A percentile compares a stretch with the other conserved stretches of the same genome.
phyloP scores from a whole-genome alignment of 2,113 vertebrate genomes.

The Pao palembangensis region DNA sequence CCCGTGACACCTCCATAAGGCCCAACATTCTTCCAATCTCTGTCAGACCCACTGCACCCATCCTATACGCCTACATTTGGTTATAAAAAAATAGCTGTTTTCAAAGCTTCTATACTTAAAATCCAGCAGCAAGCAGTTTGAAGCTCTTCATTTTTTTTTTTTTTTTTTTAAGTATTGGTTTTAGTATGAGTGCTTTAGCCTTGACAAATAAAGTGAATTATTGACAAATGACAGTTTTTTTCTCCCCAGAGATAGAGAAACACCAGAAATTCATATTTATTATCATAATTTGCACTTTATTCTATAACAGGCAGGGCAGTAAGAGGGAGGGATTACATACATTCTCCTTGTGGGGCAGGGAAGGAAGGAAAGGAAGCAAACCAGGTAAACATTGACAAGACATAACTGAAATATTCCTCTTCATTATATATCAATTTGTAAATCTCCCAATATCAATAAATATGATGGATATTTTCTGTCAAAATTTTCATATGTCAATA shows the following conservation, averaged over 20 bases:
- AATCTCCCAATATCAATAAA: conserved; percentile 67
- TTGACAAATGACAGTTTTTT: too few relatives aligned
- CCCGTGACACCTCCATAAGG: conserved; percentile 12
- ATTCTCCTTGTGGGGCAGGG: conserved; percentile 73
- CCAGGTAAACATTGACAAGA: conserved; percentile 75
- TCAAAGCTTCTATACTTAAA: conserved; percentile 21
- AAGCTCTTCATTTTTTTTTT: neutral
- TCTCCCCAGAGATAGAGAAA: conserved; percentile 5
- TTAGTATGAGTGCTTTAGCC: neutral
- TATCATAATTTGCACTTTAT: conserved; percentile 70
- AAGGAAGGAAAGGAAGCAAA: conserved; percentile 66
- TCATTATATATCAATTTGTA: conserved; percentile 66
- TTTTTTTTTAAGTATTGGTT: neutral
- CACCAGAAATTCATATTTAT: conserved; percentile 19
- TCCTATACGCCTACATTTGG: conserved; percentile 31
- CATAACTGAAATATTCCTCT: conserved; percentile 65
- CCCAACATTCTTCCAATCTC: conserved; percentile 11
- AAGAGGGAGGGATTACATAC: conserved; percentile 67
- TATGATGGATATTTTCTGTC: conserved; percentile 53
- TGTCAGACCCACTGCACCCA: conserved; percentile 9
- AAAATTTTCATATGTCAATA: conserved; percentile 57
- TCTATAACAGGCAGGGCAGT: conserved; percentile 73
- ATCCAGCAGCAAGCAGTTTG: conserved; percentile 29
- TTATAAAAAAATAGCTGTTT: conserved; percentile 33
- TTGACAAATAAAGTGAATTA: neutral